These are phyloP conservation scores for Petromus typicus DNA, from an alignment of 2,113 vertebrate genomes.

Conservation along the genomic window DNA sequence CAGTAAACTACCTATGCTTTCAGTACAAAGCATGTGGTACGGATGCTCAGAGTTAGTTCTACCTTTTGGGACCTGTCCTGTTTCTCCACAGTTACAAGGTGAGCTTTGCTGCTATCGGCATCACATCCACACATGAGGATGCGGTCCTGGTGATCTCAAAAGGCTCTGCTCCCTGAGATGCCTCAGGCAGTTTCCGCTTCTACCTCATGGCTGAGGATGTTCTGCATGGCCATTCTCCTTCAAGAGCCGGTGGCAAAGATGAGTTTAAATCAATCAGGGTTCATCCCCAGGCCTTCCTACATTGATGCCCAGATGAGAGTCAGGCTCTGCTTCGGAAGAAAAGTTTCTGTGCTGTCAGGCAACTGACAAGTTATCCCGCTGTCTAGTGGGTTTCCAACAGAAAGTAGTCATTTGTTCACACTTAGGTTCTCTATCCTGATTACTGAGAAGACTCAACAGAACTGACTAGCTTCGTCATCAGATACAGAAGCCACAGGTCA, in stretches of 20 bases:
- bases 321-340: background rate
- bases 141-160: rapidly evolving
- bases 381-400: background rate
- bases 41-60: background rate
- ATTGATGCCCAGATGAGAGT: background rate
- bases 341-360: background rate
- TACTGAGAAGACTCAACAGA: background rate
- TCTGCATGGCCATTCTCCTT: background rate
- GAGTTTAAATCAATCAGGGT: background rate
- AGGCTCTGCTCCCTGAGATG: background rate
- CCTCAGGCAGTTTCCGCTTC: background rate
- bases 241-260: background rate
- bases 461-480: background rate
- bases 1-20: background rate
- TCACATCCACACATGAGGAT: no score
- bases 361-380: background rate
- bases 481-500: background rate
- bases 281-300: background rate
- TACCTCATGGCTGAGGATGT: rapidly evolving
- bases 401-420: background rate
- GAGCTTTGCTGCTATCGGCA: background rate
- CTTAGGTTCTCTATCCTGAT: background rate
- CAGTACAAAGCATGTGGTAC: background rate
- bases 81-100: background rate
- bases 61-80: background rate